Evolutionary conservation across 2,113 vertebrate genomes (phyloP).

Genomic region (Cyprinus carpio): DNA sequence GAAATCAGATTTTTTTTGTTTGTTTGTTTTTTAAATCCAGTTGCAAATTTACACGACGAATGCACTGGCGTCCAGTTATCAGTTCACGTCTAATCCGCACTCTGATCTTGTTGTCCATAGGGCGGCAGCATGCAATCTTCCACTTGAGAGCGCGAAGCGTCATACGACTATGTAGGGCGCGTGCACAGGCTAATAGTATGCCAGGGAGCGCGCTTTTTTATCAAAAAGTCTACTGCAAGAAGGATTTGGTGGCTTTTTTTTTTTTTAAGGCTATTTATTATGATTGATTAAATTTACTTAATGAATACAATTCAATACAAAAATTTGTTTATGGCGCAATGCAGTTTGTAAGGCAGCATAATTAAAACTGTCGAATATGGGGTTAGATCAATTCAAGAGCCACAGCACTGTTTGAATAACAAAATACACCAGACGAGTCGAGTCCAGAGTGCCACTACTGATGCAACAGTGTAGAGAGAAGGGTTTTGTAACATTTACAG

Average conservation of each 20-base stretch:
- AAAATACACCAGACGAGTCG: too few species aligned
- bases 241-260: too few species aligned
- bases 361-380: neutral
- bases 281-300: too few species aligned
- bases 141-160: conserved; percentile 3
- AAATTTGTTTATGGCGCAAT: too few species aligned
- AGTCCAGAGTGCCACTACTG: too few species aligned
- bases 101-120: neutral
- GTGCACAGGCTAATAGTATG: neutral
- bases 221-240: too few species aligned
- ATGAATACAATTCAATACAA: too few species aligned
- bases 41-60: neutral
- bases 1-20: neutral
- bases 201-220: neutral
- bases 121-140: neutral
- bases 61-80: neutral
- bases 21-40: neutral
- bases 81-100: neutral
- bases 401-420: too few species aligned
- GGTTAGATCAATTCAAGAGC: neutral
- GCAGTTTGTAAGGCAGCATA: neutral
- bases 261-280: too few species aligned
- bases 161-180: neutral
- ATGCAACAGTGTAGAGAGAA: too few species aligned
- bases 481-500: too few species aligned